Percentiles rank a stretch among this genome's conserved stretches.
These are phyloP conservation scores for Malthinus seriepunctatus DNA, from an alignment of 2,888 invertebrate species.

Conservation along the genomic window DNA sequence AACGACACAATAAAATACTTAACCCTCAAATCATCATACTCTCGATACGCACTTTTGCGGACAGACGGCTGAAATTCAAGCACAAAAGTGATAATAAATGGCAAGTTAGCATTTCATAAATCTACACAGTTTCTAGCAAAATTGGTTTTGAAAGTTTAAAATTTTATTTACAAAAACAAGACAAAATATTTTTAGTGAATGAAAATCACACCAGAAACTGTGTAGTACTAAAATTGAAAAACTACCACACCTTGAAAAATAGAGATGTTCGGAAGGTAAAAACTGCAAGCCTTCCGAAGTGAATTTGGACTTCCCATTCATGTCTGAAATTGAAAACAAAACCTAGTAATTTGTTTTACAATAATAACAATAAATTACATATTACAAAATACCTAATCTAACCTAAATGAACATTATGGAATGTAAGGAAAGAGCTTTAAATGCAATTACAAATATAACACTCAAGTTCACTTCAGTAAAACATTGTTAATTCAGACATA, in stretches of 20 bases:
- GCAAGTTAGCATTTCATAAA: constrained; percentile 13
- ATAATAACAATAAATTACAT: constrained; percentile 2
- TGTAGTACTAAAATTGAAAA: constrained; percentile 33
- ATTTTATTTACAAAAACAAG: background rate
- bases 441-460: constrained; percentile 14
- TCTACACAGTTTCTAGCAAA: constrained; percentile 13
- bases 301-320: constrained; percentile 17
- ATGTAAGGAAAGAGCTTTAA: constrained; percentile 43
- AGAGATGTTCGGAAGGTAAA: constrained; percentile 35
- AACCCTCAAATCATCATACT: constrained; percentile 32
- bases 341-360: constrained; percentile 25
- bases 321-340: constrained; percentile 44
- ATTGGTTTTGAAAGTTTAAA: background rate
- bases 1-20: constrained; percentile 45
- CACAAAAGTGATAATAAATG: constrained; percentile 31
- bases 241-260: constrained; percentile 42
- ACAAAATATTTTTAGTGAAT: constrained; percentile 6
- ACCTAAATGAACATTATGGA: constrained; percentile 19
- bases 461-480: background rate
- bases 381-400: constrained; percentile 22
- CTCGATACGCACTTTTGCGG: constrained; percentile 20
- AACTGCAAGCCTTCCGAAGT: constrained; percentile 38
- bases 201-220: constrained; percentile 33
- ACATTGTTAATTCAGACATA: no score
- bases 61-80: constrained; percentile 42